A percentile compares a stretch with the other conserved stretches of the same genome.
Conservation (phyloP, 2,888 invertebrate genomes). For the Sisyra nigra region DNA sequence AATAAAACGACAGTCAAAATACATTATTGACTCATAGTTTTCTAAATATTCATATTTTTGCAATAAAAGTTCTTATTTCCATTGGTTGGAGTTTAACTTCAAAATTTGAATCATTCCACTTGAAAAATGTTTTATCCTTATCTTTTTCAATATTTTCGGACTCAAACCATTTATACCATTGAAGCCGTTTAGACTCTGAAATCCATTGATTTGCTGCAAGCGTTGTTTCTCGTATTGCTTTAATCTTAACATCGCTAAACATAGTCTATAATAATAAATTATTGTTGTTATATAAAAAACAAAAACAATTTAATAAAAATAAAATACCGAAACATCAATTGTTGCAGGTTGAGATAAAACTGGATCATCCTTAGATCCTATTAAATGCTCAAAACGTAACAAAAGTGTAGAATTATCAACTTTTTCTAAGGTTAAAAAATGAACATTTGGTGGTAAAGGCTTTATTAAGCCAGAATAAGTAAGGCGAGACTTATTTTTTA, state of each 20-base stretch:
- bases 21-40: too few relatives aligned
- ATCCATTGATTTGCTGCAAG: constrained; percentile 35
- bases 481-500: too few relatives aligned
- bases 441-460: constrained; percentile 48
- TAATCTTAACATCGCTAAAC: constrained; percentile 23
- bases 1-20: too few relatives aligned
- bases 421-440: constrained; percentile 65
- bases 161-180: constrained; percentile 27
- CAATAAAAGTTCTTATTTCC: too few relatives aligned
- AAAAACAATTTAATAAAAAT: too few relatives aligned
- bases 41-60: too few relatives aligned
- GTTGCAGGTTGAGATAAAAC: constrained; percentile 32
- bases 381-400: constrained; percentile 63
- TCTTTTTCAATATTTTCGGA: too few relatives aligned
- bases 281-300: background rate
- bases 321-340: constrained; percentile 39
- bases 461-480: constrained; percentile 13
- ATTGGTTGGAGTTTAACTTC: too few relatives aligned
- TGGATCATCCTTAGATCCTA: constrained; percentile 44
- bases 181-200: constrained; percentile 32
- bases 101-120: too few relatives aligned
- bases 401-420: constrained; percentile 46
- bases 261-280: constrained; percentile 21
- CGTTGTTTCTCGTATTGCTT: constrained; percentile 25
- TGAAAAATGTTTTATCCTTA: too few relatives aligned